These are phyloP conservation scores for Mormyrus iriodes DNA, from an alignment of 2,113 vertebrate genomes.

Conservation along the genomic window DNA sequence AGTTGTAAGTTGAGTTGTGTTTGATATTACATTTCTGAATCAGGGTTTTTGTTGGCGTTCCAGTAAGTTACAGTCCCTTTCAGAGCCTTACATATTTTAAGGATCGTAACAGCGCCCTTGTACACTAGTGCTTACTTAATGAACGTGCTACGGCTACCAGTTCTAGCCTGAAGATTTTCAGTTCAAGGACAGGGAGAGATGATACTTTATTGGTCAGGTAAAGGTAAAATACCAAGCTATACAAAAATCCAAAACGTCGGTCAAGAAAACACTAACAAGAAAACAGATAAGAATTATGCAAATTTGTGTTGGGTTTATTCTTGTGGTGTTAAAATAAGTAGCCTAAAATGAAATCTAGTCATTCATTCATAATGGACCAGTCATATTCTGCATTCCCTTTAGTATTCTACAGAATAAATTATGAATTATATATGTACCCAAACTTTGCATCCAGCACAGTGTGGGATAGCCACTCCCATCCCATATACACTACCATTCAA, in stretches of 20 bases:
- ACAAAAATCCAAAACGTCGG: neutral
- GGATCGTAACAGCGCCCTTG: neutral
- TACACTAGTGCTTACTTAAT: neutral
- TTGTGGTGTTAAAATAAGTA: neutral
- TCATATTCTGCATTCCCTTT: neutral
- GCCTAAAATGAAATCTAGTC: neutral
- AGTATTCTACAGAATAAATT: neutral
- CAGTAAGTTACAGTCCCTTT: neutral
- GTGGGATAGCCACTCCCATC: neutral
- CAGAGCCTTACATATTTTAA: neutral
- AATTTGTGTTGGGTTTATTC: neutral
- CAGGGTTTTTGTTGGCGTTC: neutral
- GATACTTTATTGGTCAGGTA: neutral
- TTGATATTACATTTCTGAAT: neutral
- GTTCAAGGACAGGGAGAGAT: neutral
- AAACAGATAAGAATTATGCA: neutral
- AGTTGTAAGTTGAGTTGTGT: neutral
- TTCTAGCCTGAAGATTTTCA: neutral
- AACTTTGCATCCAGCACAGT: neutral
- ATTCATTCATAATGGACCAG: neutral
- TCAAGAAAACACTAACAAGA: neutral
- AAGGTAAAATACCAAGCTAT: neutral
- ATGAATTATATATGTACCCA: neutral
- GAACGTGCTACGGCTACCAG: neutral
- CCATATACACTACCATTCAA: too few relatives aligned